phyloP scores from a whole-genome alignment of 2,113 vertebrate genomes.

The Lethenteron camtschaticum region DNA sequence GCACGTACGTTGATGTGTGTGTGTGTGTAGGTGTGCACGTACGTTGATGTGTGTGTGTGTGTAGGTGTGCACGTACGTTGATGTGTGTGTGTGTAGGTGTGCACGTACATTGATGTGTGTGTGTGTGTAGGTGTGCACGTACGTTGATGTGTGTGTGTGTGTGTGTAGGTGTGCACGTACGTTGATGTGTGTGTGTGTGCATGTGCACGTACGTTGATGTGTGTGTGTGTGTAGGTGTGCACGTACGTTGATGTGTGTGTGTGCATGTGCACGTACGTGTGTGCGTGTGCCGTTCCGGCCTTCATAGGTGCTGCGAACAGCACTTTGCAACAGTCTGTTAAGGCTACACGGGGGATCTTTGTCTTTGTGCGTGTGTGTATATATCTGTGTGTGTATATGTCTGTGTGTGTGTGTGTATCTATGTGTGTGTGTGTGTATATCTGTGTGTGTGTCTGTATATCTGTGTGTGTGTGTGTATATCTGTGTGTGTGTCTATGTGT shows the following conservation, averaged over 20 bases:
- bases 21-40: too few species aligned
- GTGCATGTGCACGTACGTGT: background rate
- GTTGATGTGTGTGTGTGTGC: too few species aligned
- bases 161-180: too few species aligned
- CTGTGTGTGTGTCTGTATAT: too few species aligned
- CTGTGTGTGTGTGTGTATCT: background rate
- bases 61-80: too few species aligned
- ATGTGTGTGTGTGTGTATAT: background rate
- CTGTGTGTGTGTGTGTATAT: background rate
- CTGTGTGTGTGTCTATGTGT: too few species aligned
- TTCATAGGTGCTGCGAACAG: background rate
- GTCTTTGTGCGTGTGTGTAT: background rate
- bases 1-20: too few species aligned
- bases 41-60: too few species aligned
- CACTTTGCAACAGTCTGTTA: background rate
- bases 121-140: too few species aligned
- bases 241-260: background rate
- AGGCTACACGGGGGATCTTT: background rate
- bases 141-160: too few species aligned
- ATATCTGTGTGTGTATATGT: background rate
- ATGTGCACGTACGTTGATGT: background rate
- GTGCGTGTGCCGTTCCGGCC: background rate
- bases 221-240: conserved; percentile 3
- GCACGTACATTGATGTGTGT: too few species aligned
- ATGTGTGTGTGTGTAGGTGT: too few species aligned